Percentiles rank a stretch among this genome's conserved stretches.
phyloP scores from a whole-genome alignment of 2,113 vertebrate genomes.

The Rhombomys opimus region DNA sequence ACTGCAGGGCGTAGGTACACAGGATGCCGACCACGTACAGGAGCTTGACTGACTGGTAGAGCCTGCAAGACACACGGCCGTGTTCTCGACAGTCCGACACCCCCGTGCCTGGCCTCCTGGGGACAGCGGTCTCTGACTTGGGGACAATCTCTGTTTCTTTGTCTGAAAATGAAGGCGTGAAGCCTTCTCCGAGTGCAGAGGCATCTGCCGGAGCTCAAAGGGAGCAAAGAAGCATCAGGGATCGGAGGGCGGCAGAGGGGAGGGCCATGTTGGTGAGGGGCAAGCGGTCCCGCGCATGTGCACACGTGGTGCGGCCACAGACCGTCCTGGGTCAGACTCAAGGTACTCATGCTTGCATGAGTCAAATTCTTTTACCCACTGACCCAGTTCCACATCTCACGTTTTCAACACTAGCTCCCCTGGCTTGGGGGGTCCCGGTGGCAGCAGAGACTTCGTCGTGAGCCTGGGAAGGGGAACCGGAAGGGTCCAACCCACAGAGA shows the following conservation, averaged over 20 bases:
- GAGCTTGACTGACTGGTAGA: slow-evolving; percentile 95
- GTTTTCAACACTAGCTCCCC: neutral
- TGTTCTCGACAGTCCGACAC: neutral
- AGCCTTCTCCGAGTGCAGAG: neutral
- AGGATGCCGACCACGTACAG: slow-evolving; percentile 95
- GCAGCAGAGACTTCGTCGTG: no score
- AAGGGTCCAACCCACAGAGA: neutral
- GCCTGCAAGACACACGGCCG: slow-evolving; percentile 84
- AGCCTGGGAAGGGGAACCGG: neutral
- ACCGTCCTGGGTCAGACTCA: neutral
- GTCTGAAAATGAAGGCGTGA: neutral
- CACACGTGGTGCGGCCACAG: neutral
- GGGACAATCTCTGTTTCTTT: neutral
- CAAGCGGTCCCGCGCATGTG: neutral
- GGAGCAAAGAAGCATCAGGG: neutral
- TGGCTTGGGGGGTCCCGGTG: neutral
- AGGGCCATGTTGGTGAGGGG: neutral
- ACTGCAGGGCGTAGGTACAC: slow-evolving; percentile 95
- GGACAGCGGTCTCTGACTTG: neutral
- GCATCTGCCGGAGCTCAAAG: neutral
- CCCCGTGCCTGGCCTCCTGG: neutral
- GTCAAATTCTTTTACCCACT: neutral
- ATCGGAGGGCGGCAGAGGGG: neutral
- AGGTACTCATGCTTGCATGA: neutral
- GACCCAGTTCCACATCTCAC: neutral